Conservation (phyloP, 2,113 vertebrate species). For the Onychorhynchus coronatus region DNA sequence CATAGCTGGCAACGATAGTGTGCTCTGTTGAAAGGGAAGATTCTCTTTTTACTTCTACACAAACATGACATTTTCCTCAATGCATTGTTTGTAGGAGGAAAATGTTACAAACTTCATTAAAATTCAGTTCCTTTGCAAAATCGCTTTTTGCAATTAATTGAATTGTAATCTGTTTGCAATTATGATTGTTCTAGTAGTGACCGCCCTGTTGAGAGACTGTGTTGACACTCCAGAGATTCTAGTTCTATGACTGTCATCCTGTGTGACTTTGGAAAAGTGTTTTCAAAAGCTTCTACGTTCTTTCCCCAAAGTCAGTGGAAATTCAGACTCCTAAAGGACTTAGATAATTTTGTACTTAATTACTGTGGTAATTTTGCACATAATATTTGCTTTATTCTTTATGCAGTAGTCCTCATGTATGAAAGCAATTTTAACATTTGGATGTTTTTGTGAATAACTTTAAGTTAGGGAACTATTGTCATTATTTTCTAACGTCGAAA, state of each 20-base stretch:
- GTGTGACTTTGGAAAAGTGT: background rate
- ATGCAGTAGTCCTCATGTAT: background rate
- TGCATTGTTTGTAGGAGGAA: background rate
- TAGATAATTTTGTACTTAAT: background rate
- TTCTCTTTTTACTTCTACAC: background rate
- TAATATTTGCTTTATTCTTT: background rate
- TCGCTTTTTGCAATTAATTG: background rate
- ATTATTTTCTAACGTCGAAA: background rate
- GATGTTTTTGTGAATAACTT: background rate
- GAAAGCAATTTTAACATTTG: background rate
- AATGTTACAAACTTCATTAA: background rate
- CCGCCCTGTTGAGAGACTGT: background rate
- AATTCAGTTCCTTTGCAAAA: background rate
- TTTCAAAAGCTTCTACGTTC: background rate
- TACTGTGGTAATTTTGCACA: background rate
- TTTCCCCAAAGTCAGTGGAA: background rate
- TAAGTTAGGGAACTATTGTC: background rate
- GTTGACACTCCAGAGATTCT: background rate
- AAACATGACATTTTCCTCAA: background rate
- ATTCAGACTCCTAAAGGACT: background rate
- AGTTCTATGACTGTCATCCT: background rate
- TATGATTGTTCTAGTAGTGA: background rate
- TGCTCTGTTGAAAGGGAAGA: background rate
- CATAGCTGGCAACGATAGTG: background rate
- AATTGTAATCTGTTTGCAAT: background rate